Conservation (phyloP, 2,113 vertebrate genomes). For the Caranx ignobilis region DNA sequence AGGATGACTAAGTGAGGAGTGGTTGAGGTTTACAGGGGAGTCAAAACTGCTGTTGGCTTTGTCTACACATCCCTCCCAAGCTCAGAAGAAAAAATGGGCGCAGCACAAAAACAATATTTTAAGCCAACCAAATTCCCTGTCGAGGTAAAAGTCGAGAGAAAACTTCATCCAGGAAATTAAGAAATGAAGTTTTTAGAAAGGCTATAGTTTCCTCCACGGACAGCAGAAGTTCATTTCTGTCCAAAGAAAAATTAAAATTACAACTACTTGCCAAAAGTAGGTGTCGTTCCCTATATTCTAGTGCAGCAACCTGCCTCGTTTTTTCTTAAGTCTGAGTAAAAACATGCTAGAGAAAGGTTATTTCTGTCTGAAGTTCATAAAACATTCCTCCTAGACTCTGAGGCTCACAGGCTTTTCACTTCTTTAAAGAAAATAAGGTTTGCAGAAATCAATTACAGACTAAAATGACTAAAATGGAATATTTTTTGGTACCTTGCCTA, state of each 20-base stretch:
- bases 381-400: not conserved
- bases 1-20: not conserved
- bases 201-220: not conserved
- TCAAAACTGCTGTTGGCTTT: not conserved
- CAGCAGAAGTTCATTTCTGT: not conserved
- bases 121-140: not conserved
- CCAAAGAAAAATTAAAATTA: not conserved
- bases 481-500: not conserved
- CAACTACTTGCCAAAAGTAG: not conserved
- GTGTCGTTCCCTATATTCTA: not conserved
- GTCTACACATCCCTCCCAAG: not conserved
- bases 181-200: not conserved
- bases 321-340: not conserved
- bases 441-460: not conserved
- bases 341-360: not conserved
- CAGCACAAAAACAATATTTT: not conserved
- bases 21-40: not conserved
- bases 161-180: not conserved
- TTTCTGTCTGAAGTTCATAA: not conserved
- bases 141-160: not conserved
- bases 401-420: not conserved
- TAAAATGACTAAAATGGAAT: not conserved
- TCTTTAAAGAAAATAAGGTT: not conserved
- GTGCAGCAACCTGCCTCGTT: not conserved
- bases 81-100: not conserved